phyloP scores from a whole-genome alignment of 1,140 invertebrate genomes.

The Heliconius melpomene region DNA sequence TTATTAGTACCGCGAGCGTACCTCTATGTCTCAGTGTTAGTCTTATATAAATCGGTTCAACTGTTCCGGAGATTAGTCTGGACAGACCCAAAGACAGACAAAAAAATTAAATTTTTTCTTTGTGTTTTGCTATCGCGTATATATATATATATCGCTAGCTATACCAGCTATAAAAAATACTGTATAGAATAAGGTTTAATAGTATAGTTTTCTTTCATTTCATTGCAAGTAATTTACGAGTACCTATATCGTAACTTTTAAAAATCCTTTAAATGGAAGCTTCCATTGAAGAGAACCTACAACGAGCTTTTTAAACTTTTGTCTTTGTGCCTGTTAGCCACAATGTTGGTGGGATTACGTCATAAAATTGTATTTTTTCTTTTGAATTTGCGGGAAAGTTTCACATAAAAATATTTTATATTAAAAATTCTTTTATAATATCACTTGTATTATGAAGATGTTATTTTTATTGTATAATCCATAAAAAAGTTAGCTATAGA shows the following conservation, averaged over 20 bases:
- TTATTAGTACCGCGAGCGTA: no score
- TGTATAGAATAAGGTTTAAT: not conserved
- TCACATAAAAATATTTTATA: not conserved
- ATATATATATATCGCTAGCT: no score
- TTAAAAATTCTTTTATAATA: not conserved
- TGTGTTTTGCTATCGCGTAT: no score
- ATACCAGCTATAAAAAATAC: no score
- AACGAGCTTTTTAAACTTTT: conserved; percentile 6
- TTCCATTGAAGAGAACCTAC: not conserved
- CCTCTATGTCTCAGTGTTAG: no score
- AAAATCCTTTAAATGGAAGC: not conserved
- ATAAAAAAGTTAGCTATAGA: no score
- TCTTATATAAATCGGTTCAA: no score
- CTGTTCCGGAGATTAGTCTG: no score
- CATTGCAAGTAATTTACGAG: not conserved
- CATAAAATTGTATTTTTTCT: not conserved
- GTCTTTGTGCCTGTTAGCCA: not conserved
- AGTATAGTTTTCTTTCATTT: not conserved
- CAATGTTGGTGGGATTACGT: not conserved
- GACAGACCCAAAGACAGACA: no score
- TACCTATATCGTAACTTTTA: not conserved
- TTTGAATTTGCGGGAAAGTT: not conserved
- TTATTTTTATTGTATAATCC: not conserved
- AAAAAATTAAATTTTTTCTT: no score
- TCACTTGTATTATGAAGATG: not conserved